phyloP scores from a whole-genome alignment of 2,113 vertebrate species.

The Hystrix brachyura region DNA sequence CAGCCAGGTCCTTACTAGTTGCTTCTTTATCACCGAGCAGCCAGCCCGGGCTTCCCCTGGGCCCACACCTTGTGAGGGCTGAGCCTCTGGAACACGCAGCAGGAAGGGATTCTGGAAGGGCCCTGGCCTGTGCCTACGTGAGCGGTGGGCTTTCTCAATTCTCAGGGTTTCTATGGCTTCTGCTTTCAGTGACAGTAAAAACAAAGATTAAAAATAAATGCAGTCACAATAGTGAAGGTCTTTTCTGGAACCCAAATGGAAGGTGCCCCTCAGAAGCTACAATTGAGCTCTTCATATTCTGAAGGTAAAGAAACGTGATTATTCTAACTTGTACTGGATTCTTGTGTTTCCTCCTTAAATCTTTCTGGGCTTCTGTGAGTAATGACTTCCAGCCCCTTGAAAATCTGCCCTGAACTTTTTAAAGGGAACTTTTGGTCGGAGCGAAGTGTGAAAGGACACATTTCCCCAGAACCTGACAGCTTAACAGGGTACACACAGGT shows the following conservation, averaged over 20 bases:
- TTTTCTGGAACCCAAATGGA: conserved; percentile 27
- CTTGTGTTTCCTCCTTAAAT: background rate
- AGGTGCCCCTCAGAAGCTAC: background rate
- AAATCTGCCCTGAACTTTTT: conserved; percentile 37
- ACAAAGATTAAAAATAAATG: background rate
- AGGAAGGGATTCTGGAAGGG: background rate
- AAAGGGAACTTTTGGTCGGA: background rate
- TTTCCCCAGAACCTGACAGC: background rate
- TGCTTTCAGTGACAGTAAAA: background rate
- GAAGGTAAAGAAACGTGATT: background rate
- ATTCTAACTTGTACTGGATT: background rate
- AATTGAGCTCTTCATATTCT: background rate
- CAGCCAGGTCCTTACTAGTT: accelerated
- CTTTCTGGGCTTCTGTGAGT: background rate
- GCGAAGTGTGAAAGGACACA: background rate
- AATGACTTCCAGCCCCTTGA: conserved; percentile 53
- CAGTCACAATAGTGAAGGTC: background rate
- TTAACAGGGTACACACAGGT: background rate
- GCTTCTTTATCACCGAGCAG: background rate
- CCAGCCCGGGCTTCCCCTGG: background rate
- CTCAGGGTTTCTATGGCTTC: background rate
- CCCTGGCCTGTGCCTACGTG: background rate
- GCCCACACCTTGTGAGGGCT: background rate
- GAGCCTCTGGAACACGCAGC: background rate
- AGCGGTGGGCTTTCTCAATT: background rate